A percentile compares a stretch with the other conserved stretches of the same genome.
Conservation (phyloP, 1,140 invertebrate species). For the Drosophila nigromelanica region DNA sequence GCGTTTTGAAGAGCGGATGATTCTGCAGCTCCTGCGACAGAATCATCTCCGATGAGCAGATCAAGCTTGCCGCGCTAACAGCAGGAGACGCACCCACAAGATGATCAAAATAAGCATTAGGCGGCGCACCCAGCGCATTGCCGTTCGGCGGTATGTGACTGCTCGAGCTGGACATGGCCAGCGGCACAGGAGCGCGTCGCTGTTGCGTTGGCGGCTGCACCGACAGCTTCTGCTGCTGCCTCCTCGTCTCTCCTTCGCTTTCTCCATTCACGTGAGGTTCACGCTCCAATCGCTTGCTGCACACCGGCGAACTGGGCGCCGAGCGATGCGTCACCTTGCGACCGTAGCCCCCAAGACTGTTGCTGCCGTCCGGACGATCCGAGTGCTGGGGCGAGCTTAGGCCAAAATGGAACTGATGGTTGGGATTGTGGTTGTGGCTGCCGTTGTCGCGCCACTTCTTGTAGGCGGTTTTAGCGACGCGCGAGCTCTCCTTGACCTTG, state of each 20-base stretch:
- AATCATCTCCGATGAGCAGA: conserved; percentile 83
- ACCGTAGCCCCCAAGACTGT: conserved; percentile 66
- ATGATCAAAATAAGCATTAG: conserved; percentile 69
- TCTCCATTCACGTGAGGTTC: conserved; percentile 34
- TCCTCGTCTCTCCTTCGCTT: conserved; percentile 5
- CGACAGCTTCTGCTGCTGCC: conserved; percentile 25
- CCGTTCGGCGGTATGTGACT: conserved; percentile 79
- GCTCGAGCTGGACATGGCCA: conserved; percentile 82
- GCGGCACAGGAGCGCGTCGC: conserved; percentile 64
- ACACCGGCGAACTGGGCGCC: conserved; percentile 88
- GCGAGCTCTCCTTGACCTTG: conserved; percentile 91
- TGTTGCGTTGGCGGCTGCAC: conserved; percentile 35
- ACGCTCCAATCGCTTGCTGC: conserved; percentile 76
- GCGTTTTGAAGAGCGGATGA: conserved; percentile 82
- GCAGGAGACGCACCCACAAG: conserved; percentile 78
- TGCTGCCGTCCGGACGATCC: conserved; percentile 80
- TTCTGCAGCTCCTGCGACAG: conserved; percentile 83
- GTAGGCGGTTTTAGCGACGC: conserved; percentile 89
- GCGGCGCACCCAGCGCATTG: conserved; percentile 52
- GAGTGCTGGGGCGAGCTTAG: conserved; percentile 83
- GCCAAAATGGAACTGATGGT: conserved; percentile 73
- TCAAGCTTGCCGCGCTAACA: conserved; percentile 80
- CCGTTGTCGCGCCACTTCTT: conserved; percentile 87
- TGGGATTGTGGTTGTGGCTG: conserved; percentile 62
- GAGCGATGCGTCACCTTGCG: conserved; percentile 84